Evolutionary conservation across 2,113 vertebrate species (phyloP).

Genomic region (Pteropus alecto): DNA sequence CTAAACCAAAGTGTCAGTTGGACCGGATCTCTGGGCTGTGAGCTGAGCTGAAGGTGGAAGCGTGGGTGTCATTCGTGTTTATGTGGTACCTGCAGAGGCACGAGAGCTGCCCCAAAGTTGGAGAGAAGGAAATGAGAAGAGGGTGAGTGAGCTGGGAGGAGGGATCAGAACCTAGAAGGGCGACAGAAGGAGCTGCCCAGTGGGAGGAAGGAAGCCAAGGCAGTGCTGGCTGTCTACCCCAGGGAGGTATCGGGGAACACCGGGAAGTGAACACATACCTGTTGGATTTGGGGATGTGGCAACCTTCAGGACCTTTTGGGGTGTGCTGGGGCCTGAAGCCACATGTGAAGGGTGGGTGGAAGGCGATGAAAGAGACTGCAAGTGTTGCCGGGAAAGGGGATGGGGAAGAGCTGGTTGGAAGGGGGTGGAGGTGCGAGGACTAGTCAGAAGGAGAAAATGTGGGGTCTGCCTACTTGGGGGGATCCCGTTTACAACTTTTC

Average conservation of each 20-base stretch:
- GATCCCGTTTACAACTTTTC: background rate
- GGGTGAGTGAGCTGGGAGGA: background rate
- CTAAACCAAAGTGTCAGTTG: fast-evolving
- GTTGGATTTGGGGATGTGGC: background rate
- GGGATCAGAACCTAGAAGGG: background rate
- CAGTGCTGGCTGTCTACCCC: background rate
- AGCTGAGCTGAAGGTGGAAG: background rate
- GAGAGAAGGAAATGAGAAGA: background rate
- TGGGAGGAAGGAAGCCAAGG: background rate
- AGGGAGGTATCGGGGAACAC: background rate
- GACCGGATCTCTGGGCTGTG: background rate
- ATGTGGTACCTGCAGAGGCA: background rate
- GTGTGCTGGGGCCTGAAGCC: background rate
- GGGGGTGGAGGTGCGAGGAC: background rate
- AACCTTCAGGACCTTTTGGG: background rate
- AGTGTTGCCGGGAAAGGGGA: background rate
- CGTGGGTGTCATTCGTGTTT: background rate
- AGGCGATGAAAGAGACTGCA: background rate
- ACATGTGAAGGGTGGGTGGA: background rate
- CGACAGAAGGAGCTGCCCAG: background rate
- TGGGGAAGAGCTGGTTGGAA: background rate
- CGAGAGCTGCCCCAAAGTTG: background rate
- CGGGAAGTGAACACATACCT: too few species aligned
- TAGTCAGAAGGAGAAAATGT: background rate
- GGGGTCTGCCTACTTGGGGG: background rate